These are phyloP conservation scores for Agapostemon virescens DNA, from an alignment of 2,888 invertebrate species.

Conservation along the genomic window DNA sequence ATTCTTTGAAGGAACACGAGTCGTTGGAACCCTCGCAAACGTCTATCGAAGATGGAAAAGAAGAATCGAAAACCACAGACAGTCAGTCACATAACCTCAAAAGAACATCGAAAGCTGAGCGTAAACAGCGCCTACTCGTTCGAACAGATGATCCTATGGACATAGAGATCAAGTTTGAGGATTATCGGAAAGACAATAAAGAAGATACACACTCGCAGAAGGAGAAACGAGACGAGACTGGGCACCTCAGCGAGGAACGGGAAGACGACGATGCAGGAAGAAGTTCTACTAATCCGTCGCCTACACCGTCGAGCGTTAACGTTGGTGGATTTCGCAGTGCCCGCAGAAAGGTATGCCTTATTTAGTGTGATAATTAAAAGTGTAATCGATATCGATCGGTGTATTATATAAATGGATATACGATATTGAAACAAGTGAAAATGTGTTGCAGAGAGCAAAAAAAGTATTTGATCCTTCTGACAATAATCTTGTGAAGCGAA, in stretches of 20 bases:
- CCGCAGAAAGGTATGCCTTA: slow-evolving; percentile 74
- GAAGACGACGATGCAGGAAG: slow-evolving; percentile 82
- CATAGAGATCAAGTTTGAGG: slow-evolving; percentile 77
- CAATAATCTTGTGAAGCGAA: slow-evolving; percentile 88
- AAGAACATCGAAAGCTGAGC: slow-evolving; percentile 74
- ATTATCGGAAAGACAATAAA: slow-evolving; percentile 69
- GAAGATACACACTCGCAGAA: slow-evolving; percentile 69
- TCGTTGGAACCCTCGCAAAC: slow-evolving; percentile 28
- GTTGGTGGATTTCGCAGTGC: slow-evolving; percentile 77
- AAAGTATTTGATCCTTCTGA: slow-evolving; percentile 94
- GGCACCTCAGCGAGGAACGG: slow-evolving; percentile 75
- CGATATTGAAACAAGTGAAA: neutral
- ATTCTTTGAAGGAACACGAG: slow-evolving; percentile 53
- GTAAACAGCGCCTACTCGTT: slow-evolving; percentile 77
- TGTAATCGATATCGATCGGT: neutral
- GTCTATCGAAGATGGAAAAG: slow-evolving; percentile 54
- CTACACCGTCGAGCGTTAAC: slow-evolving; percentile 75
- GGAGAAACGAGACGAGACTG: slow-evolving; percentile 69
- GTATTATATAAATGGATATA: neutral
- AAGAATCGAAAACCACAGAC: slow-evolving; percentile 57
- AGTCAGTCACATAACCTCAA: slow-evolving; percentile 71
- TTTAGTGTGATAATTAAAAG: neutral
- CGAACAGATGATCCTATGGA: slow-evolving; percentile 77
- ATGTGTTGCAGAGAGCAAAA: slow-evolving; percentile 85
- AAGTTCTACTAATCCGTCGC: slow-evolving; percentile 79